Base-by-base conservation (phyloP, 2,888 invertebrate genomes). In the Xylophagus ater region DNA sequence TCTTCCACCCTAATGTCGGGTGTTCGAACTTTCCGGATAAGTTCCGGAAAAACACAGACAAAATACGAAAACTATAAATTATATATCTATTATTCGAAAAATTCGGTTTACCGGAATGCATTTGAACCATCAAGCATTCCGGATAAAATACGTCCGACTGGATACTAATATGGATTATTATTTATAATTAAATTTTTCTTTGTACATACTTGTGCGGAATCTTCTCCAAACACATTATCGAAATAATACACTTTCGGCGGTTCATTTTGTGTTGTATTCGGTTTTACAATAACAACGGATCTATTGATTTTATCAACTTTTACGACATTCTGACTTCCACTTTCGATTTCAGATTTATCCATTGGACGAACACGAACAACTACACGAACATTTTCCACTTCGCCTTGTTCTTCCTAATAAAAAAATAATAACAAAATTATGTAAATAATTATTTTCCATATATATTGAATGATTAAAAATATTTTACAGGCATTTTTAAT, bases 361-460 rank as follows among this genome's bases (percentile, higher is more conserved):
- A 96, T 73, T 1, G 98, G 98, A 34, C 98, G 78, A 47, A 93
- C 84, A 37, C 98, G 73, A 12, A 98, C 92, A 41, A 93, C 92
- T 35, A 98, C 98, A 34, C 88, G 78, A 29, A 98, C 96, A 75
- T 93, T 96, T 68, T 97, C 96, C 44, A 81, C 74, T 51, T 81
- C 81, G 12, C 78, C 73, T 44, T 59, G 40, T 15, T 42, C 41
- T 7, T 25, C 4, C 26, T 4, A 26, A 8, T 9, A 26, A 26
- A 26, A 23, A 23, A 23, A 8, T 6, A 8, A 8, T 23, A 23
- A 23, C 23, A 8, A 10, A 23, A 23, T 23, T 8, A 10, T 8
- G 23, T 10, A 23, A 10, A 23, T 8, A 23, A 23, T 6, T 23
- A 10, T n/a, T n/a, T n/a, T n/a, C n/a, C n/a, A n/a, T n/a, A n/a